Conservation (phyloP, 1,140 invertebrate genomes). For the Aporrectodea caliginosa region DNA sequence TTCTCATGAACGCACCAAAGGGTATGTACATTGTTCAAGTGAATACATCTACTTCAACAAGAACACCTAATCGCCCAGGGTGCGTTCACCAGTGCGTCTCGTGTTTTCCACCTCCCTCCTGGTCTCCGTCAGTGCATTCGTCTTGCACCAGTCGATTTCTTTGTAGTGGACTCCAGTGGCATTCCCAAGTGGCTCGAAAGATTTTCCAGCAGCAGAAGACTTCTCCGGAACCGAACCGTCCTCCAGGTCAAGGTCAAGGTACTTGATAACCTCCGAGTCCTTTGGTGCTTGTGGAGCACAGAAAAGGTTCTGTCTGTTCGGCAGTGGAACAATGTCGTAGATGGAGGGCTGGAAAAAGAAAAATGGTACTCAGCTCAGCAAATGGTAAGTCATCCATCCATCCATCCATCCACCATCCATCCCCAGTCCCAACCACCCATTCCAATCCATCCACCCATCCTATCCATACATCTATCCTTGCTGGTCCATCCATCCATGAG, state of each 20-base stretch:
- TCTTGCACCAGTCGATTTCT: slow-evolving; percentile 28
- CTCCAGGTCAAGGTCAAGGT: neutral
- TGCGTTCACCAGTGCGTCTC: slow-evolving; percentile 19
- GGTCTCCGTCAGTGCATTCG: slow-evolving; percentile 22
- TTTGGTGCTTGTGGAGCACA: neutral
- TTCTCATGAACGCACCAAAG: no score
- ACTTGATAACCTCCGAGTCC: neutral
- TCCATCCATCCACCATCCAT: no score
- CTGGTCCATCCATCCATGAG: no score
- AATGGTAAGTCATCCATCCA: no score
- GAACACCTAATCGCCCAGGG: slow-evolving; percentile 17
- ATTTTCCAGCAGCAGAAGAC: neutral
- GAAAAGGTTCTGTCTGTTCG: neutral
- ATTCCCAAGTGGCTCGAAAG: neutral
- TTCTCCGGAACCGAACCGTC: neutral
- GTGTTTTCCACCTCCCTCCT: slow-evolving; percentile 24
- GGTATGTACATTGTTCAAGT: no score
- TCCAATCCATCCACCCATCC: no score
- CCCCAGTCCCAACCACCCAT: no score
- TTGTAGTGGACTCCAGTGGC: slow-evolving; percentile 18
- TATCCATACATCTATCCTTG: no score
- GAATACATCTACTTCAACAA: no score
- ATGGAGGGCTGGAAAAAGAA: neutral
- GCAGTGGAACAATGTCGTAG: neutral
- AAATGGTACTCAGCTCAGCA: no score